These are phyloP conservation scores for Pimephales promelas DNA, from an alignment of 2,113 vertebrate species.

Conservation along the genomic window DNA sequence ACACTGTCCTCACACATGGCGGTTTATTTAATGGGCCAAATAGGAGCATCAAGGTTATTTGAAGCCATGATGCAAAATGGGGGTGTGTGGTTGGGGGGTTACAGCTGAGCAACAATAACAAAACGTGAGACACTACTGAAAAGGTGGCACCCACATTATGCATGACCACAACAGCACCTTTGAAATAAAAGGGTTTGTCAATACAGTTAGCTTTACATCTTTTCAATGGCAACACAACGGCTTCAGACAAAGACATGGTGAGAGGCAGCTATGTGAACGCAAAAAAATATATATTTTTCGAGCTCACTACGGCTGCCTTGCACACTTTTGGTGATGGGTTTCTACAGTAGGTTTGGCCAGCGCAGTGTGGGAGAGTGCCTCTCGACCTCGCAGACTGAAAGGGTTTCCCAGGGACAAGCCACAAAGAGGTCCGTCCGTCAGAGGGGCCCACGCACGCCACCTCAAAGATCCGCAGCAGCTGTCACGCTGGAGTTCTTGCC, in stretches of 20 bases:
- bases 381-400: slow-evolving; percentile 58
- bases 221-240: slow-evolving; percentile 30
- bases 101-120: slow-evolving; percentile 33
- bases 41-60: slow-evolving; percentile 24
- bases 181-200: slow-evolving; percentile 26
- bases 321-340: slow-evolving; percentile 45
- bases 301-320: slow-evolving; percentile 42
- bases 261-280: slow-evolving; percentile 50
- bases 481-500: slow-evolving; percentile 39
- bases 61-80: background rate
- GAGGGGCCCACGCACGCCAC: slow-evolving; percentile 48
- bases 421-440: slow-evolving; percentile 61
- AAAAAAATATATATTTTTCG: slow-evolving; percentile 46
- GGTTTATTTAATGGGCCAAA: background rate
- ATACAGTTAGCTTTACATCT: slow-evolving; percentile 42
- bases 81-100: background rate
- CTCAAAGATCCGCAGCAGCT: slow-evolving; percentile 59
- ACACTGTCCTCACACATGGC: background rate
- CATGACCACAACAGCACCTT: background rate
- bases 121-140: slow-evolving; percentile 35
- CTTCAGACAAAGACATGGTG: slow-evolving; percentile 51
- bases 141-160: slow-evolving; percentile 41
- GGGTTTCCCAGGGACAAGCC: slow-evolving; percentile 57
- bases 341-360: slow-evolving; percentile 42
- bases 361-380: slow-evolving; percentile 47